Percentiles rank a stretch among this genome's conserved stretches.
Conservation (phyloP, 2,113 vertebrate species). For the Triplophysa dalaica region DNA sequence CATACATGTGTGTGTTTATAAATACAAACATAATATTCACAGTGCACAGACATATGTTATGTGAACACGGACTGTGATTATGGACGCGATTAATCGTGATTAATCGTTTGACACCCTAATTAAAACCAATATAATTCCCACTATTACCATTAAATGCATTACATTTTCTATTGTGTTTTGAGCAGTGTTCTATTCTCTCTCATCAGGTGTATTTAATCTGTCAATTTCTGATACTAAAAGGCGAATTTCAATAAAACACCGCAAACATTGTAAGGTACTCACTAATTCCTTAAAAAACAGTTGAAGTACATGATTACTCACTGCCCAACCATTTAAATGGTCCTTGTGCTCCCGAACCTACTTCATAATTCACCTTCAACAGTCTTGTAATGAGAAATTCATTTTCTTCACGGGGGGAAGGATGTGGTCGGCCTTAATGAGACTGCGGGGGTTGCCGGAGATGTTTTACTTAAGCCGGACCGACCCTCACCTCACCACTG, state of each 20-base stretch:
- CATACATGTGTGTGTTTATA: too few relatives aligned
- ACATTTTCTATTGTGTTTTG: too few relatives aligned
- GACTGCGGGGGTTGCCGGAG: background rate
- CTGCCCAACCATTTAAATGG: conserved; percentile 9
- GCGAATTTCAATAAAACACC: background rate
- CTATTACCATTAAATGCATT: too few relatives aligned
- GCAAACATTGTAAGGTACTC: background rate
- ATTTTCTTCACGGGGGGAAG: conserved; percentile 39
- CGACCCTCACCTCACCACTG: background rate
- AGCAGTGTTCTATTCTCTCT: too few relatives aligned
- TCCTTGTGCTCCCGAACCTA: background rate
- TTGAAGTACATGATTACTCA: conserved; percentile 6
- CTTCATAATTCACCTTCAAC: conserved; percentile 4
- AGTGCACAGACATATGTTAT: too few relatives aligned
- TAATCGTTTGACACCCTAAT: too few relatives aligned
- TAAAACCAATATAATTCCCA: too few relatives aligned
- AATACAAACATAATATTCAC: too few relatives aligned
- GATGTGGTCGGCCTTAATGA: conserved; percentile 27
- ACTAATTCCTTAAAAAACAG: conserved; percentile 5
- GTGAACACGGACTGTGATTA: too few relatives aligned
- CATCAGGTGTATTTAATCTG: background rate
- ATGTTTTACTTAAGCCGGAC: background rate
- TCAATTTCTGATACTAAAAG: background rate
- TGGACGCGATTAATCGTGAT: too few relatives aligned
- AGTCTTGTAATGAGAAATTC: conserved; percentile 40